Evolutionary conservation across 53 echinoderm and acorn worm species (phyloP), one percentile per base, ranked within the genome.

Genomic region (Paracentrotus lividus): DNA sequence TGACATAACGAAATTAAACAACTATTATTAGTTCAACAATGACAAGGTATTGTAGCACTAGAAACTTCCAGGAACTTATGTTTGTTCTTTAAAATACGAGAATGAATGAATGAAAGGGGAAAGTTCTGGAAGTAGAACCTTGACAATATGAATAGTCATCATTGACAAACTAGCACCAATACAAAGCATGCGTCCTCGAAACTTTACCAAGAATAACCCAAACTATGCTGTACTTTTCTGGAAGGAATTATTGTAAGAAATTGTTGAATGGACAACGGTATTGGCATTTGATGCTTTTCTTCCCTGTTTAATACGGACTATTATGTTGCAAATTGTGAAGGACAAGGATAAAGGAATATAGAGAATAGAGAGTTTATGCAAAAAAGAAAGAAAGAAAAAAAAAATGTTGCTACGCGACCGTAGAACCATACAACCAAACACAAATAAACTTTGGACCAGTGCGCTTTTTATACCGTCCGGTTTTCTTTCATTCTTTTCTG

Each of bases 341-440:
- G 64, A 13, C 89, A 89, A 89, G 60, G 87, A n/a, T 45, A 89
- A 27, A 64, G 65, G 89, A 89, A 89, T 64, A 61, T 23, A 31
- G 53, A 23, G 38, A 65, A 89, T 7, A 18, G 38, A 89, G 89
- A 65, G 58, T 90, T 49, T 29, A 49, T n/a, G 52, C 69, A 49
- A 75, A 47, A n/a, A n/a, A n/a, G n/a, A n/a, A n/a, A n/a, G n/a
- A n/a, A n/a, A n/a, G n/a, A n/a, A n/a, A n/a, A n/a, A n/a, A n/a
- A n/a, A 88, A 90, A 44, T 51, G 92, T 92, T 81, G 81, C 92
- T 57, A 55, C 5, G 92, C 92, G 54, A 78, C 92, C 23, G 53
- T 8, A 36, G 57, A 57, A 92, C 77, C 81, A 54, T 78, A 10
- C 55, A 55, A 27, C 42, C 59, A 78, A 92, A 92, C 81, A 92